Evolutionary conservation across 2,797 vertebrate species (phyloP).

Genomic region (Luscinia megarhynchos): DNA sequence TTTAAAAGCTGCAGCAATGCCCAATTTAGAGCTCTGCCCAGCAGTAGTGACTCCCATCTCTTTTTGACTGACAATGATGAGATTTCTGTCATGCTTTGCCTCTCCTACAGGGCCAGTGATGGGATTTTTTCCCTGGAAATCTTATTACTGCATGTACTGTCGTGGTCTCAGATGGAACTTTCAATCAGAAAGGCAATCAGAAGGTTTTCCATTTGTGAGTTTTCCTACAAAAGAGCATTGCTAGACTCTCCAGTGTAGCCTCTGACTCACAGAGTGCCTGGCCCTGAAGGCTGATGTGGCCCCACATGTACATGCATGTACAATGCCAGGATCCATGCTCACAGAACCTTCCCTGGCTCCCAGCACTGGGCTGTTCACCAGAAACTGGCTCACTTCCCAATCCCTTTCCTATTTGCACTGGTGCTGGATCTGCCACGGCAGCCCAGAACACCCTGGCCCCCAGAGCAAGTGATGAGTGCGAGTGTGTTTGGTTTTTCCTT

Average conservation of each 20-base stretch:
- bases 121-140: constrained; percentile 81
- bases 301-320: background rate
- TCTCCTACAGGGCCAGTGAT: constrained; percentile 79
- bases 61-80: constrained; percentile 79
- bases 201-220: constrained; percentile 79
- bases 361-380: background rate
- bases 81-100: constrained; percentile 81
- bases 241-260: constrained; percentile 57
- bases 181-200: constrained; percentile 85
- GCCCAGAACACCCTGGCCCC: constrained; percentile 29
- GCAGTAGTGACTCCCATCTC: constrained; percentile 67
- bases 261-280: constrained; percentile 53
- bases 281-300: constrained; percentile 45
- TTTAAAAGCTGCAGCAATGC: constrained; percentile 73
- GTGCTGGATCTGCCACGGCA: constrained; percentile 30
- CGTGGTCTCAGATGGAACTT: constrained; percentile 81
- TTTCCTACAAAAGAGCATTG: constrained; percentile 69
- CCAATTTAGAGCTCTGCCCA: constrained; percentile 65
- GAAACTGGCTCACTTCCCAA: constrained; percentile 21
- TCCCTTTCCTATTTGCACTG: background rate
- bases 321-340: constrained; percentile 15
- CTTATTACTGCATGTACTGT: constrained; percentile 79
- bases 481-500: background rate
- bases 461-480: constrained; percentile 31
- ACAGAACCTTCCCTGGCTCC: background rate